Evolutionary conservation across 2,888 invertebrate species (phyloP).

Genomic region (Trichopoda pennipes): DNA sequence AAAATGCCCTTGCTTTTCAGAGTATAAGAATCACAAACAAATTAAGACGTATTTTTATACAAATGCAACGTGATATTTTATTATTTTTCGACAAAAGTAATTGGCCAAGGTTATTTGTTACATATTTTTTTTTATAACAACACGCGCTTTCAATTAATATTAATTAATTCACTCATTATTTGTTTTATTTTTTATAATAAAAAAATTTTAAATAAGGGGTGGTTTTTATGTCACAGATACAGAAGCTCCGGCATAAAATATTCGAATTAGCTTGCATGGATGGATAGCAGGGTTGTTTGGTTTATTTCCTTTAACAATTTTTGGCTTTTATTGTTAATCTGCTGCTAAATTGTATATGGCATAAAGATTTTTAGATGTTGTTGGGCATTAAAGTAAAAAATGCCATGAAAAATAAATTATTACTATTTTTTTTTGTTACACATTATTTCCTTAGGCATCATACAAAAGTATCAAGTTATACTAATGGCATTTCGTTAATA

Average conservation of each 20-base stretch:
- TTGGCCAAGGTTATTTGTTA: no score
- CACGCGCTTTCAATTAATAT: no score
- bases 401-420: not conserved
- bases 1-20: no score
- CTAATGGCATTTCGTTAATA: not conserved
- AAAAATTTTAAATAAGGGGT: no score
- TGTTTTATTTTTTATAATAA: no score
- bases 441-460: not conserved
- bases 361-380: not conserved
- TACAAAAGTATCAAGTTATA: not conserved
- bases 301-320: not conserved
- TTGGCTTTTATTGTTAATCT: not conserved
- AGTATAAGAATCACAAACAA: no score
- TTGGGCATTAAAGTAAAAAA: not conserved
- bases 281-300: not conserved
- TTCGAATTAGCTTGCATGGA: not conserved
- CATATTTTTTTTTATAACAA: no score
- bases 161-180: no score
- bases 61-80: no score
- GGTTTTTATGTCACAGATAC: not conserved
- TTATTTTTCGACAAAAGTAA: no score
- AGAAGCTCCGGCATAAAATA: not conserved
- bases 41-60: no score
- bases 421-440: not conserved
- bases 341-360: not conserved